phyloP scores from a whole-genome alignment of 2,888 invertebrate species.

The Ryuthela nishihirai region DNA sequence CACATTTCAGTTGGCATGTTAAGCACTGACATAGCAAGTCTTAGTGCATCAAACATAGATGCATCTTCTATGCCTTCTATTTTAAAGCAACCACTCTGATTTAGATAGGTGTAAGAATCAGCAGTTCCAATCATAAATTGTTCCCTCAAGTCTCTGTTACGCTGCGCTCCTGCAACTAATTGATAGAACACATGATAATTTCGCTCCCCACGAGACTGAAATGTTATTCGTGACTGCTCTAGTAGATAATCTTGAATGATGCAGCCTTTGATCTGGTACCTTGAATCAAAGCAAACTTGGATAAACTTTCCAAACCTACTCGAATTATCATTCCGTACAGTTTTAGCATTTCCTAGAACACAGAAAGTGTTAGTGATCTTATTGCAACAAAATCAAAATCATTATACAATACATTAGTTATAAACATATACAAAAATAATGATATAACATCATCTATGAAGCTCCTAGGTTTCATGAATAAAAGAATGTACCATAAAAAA shows the following conservation, averaged over 20 bases:
- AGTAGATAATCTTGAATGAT: conserved; percentile 85
- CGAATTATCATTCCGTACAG: conserved; percentile 88
- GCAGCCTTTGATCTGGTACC: conserved; percentile 85
- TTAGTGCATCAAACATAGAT: conserved; percentile 72
- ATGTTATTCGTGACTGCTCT: conserved; percentile 85
- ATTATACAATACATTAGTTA: not conserved
- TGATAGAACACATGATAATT: conserved; percentile 93
- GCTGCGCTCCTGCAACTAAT: conserved; percentile 69
- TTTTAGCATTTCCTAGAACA: conserved; percentile 81
- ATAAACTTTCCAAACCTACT: conserved; percentile 94
- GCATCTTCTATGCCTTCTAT: conserved; percentile 65
- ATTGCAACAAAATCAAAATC: not conserved
- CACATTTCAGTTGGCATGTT: conserved; percentile 68
- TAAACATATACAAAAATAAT: not conserved
- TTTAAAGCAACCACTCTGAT: conserved; percentile 63
- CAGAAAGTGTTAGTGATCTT: not conserved
- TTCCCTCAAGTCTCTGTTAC: conserved; percentile 46
- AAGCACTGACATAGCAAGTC: conserved; percentile 81
- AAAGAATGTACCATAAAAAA: too few relatives aligned
- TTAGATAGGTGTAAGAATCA: conserved; percentile 75
- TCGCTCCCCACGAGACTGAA: conserved; percentile 78
- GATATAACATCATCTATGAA: not conserved
- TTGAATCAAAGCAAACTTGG: conserved; percentile 84
- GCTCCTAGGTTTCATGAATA: too few relatives aligned
- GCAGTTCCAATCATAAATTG: conserved; percentile 70